These are phyloP conservation scores for Thomomys bottae DNA, from an alignment of 2,113 vertebrate genomes.

Conservation along the genomic window DNA sequence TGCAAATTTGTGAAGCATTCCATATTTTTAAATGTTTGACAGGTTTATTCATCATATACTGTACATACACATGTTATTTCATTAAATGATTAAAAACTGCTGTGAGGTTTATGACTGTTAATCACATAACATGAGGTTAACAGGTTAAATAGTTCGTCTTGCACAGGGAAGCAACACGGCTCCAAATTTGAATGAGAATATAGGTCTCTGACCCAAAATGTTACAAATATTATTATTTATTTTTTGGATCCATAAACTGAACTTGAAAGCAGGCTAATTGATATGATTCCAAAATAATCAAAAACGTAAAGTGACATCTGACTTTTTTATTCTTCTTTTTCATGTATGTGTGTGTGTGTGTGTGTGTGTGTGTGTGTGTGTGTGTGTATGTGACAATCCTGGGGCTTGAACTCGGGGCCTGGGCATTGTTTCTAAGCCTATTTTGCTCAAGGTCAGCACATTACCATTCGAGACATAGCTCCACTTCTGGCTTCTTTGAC, in stretches of 20 bases:
- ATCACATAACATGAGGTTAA: neutral
- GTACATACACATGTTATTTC: neutral
- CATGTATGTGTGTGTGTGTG: too few species aligned
- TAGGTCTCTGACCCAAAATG: neutral
- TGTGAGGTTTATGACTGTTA: neutral
- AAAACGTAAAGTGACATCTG: neutral
- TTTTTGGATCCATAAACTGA: neutral
- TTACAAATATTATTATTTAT: neutral
- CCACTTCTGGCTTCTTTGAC: too few species aligned
- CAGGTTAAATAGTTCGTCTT: constrained; percentile 31
- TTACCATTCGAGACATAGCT: too few species aligned
- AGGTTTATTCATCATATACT: constrained; percentile 21
- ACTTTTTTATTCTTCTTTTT: neutral
- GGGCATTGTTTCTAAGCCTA: too few species aligned
- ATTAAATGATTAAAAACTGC: constrained; percentile 21
- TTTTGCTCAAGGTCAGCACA: too few species aligned
- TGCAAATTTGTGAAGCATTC: too few species aligned
- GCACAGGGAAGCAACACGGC: neutral
- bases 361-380: too few species aligned
- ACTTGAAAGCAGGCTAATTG: neutral
- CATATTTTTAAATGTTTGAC: too few species aligned
- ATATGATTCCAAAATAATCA: neutral
- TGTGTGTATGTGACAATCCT: too few species aligned
- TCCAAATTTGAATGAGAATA: constrained; percentile 17
- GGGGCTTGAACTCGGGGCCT: too few species aligned